Evolutionary conservation across 2,888 invertebrate species (phyloP), one percentile per base, ranked within the genome.

Genomic region (Drosophila borealis): DNA sequence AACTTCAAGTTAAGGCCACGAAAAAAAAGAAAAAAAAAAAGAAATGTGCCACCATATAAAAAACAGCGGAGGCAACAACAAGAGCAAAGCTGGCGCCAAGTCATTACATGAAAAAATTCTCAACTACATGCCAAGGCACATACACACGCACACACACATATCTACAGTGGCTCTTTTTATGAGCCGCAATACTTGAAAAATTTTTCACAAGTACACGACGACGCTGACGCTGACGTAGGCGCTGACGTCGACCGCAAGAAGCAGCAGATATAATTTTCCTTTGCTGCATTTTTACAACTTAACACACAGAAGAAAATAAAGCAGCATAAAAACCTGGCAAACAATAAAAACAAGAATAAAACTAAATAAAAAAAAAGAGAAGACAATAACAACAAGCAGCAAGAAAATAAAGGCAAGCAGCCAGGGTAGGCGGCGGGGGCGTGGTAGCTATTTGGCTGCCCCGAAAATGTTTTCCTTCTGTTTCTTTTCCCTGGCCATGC

Each of bases 81-180:
- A 67, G 51, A 73, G 71, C 69, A 61, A 51, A 61, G 73, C 83
- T 81, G 83, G 83, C 83, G 83, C 83, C 83, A 83, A 79, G 79
- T 79, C 83, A 71, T 83, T 83, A 82, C 74, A 59, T 55, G 62
- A 67, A 44, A 83, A 83, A 84, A 77, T 81, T 81, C 79, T 74
- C 77, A 83, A 54, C 75, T 69, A 82, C 78, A 80, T 74, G 82
- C 82, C 66, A 80, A 61, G 69, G 54, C 37, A 62, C 44, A 60
- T 39, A 45, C 37, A 72, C 44, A 54, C 49, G 59, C 36, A 44
- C 19, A 44, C 44, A 54, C 42, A 63, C 60, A 46, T 21, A 48
- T 39, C 66, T 59, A 79, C 65, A 46, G 72, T 82, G 75, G 65
- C 69, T 71, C 78, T 74, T 80, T 80, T 75, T 73, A 78, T 48